Conservation (phyloP, 2,113 vertebrate species). For the Oncorhynchus tshawytscha region DNA sequence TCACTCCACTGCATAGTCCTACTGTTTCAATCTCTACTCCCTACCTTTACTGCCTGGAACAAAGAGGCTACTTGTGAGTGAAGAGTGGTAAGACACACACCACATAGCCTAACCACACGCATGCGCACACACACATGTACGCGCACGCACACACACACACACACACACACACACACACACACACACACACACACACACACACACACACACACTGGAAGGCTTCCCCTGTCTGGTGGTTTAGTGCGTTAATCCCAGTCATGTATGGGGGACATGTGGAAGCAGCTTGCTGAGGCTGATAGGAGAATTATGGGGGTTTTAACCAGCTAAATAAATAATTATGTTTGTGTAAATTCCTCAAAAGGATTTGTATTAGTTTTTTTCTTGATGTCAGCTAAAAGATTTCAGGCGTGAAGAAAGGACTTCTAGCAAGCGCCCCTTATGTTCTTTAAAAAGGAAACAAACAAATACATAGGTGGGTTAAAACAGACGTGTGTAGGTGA, state of each 20-base stretch:
- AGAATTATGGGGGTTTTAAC: conserved; percentile 74
- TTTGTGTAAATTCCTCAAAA: conserved; percentile 73
- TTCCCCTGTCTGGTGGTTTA: conserved; percentile 44
- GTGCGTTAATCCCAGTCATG: conserved; percentile 66
- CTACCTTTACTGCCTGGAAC: background rate
- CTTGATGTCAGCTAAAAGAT: conserved; percentile 59
- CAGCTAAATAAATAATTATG: conserved; percentile 76
- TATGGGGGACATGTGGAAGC: conserved; percentile 66
- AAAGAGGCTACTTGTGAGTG: conserved; percentile 63
- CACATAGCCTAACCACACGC: background rate
- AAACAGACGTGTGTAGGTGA: conserved; percentile 21
- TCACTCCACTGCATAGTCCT: too few relatives aligned
- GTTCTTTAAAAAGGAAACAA: conserved; percentile 43
- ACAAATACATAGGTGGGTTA: conserved; percentile 40
- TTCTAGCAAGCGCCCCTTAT: conserved; percentile 37
- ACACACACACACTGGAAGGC: conserved; percentile 4
- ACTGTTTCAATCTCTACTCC: conserved; percentile 56
- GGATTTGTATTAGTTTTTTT: conserved; percentile 69
- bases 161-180: too few relatives aligned
- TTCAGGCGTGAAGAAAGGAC: conserved; percentile 45
- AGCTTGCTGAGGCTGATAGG: conserved; percentile 70
- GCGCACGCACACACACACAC: too few relatives aligned
- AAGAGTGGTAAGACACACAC: conserved; percentile 7
- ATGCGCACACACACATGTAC: background rate
- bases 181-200: conserved; percentile 9